Base-by-base conservation (phyloP, 2,888 invertebrate species). In the Epirrhoe alternata region DNA sequence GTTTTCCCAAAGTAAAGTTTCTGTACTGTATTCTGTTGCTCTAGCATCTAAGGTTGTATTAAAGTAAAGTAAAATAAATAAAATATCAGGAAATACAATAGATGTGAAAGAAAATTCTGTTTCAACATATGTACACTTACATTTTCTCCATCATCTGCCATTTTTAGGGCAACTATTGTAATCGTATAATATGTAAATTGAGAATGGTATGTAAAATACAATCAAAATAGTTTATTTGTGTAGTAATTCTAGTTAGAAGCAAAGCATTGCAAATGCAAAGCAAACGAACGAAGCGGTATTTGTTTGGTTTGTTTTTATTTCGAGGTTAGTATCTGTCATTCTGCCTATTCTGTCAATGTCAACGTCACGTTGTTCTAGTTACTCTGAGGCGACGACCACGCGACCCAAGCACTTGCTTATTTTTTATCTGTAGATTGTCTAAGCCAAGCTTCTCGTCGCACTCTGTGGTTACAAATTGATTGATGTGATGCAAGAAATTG, bases 91-190 rank as follows among this genome's bases (percentile, higher is more conserved):
- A 42, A 42, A 12, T 12, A 12, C 12, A 42, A 10, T 7, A 33
- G 5, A 33, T 33, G 7, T 7, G 6, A 42, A 12, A 12, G 12
- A 42, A 42, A 42, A 42, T 0, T 4, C 12, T 14, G 35, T 16
- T 47, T 16, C 14, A 42, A 12, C 6, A 16, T 16, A n/a, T n/a
- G n/a, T n/a, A 24, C n/a, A 78, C 87, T 83, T 85, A 92, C 92
- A 81, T 91, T 91, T 83, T 92, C 92, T 8, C 88, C 89, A 65
- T 92, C 92, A 53, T 92, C 92, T 58, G 92, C 92, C 92, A 92
- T 90, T 57, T 6, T 76, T 54, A 57, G 16, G 35, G 42, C 3
- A 24, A 14, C 10, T 38, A 4, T 51, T 16, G 0, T 12, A 12
- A 14, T n/a, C 24, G 8, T 7, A n/a, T n/a, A n/a, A n/a, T 30